Percentiles rank a stretch among this genome's conserved stretches.
Evolutionary conservation across 35 echinoderm and acorn worm species (phyloP).

Genomic region (Apostichopus californicus): DNA sequence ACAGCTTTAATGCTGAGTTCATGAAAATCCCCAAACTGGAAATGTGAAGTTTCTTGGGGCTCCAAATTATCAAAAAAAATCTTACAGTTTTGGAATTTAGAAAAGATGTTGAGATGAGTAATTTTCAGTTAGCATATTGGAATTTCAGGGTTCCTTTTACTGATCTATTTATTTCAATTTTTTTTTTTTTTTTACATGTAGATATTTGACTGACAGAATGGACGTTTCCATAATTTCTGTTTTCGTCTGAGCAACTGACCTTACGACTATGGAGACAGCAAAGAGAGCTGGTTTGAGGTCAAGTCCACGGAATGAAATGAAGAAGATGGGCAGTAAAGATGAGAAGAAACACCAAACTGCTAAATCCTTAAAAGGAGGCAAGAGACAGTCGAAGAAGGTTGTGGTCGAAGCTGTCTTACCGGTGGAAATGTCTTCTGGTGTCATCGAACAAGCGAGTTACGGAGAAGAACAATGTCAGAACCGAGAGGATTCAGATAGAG

Average conservation of each 20-base stretch:
- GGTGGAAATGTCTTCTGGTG: background rate
- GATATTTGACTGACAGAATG: background rate
- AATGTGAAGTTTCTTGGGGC: too few relatives aligned
- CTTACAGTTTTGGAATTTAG: too few relatives aligned
- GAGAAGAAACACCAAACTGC: background rate
- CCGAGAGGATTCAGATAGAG: background rate
- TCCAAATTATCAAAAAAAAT: too few relatives aligned
- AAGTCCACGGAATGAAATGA: background rate
- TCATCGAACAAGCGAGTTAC: background rate
- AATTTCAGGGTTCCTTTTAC: too few relatives aligned
- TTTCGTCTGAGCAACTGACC: background rate
- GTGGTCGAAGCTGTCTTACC: background rate
- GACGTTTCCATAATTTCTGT: background rate
- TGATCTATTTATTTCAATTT: background rate
- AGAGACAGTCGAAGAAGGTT: background rate
- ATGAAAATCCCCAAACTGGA: too few relatives aligned
- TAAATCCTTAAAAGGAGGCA: background rate
- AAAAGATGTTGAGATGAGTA: too few relatives aligned
- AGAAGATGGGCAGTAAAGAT: background rate
- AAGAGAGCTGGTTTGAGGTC: background rate
- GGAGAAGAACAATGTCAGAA: background rate
- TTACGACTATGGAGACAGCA: background rate
- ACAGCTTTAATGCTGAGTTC: too few relatives aligned
- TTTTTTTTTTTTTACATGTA: background rate
- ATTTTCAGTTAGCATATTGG: too few relatives aligned